phyloP scores from a whole-genome alignment of 1,140 invertebrate genomes.

The Helicoverpa zea region DNA sequence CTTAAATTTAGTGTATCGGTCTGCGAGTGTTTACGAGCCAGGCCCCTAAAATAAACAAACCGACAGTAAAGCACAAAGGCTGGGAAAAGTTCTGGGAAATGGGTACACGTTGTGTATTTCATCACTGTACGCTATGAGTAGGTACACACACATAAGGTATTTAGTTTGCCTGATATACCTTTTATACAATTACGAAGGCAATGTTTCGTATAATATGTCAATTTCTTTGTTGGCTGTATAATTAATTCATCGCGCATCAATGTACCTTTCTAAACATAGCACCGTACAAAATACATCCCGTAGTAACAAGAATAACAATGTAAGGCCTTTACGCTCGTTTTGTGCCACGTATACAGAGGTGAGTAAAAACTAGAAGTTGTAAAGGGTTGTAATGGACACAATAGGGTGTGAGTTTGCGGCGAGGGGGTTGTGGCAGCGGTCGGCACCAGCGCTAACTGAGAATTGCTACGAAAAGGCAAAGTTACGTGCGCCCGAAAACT shows the following conservation, averaged over 20 bases:
- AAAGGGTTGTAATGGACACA: constrained; percentile 67
- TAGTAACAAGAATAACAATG: constrained; percentile 25
- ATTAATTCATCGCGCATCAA: neutral
- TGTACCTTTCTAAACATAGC: constrained; percentile 24
- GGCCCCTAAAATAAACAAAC: constrained; percentile 82
- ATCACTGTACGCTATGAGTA: constrained; percentile 46
- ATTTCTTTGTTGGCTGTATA: no score
- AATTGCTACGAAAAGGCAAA: constrained; percentile 66
- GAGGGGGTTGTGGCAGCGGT: constrained; percentile 56
- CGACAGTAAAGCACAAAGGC: constrained; percentile 78
- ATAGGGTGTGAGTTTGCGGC: constrained; percentile 66
- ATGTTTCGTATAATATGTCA: neutral
- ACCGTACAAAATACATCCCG: constrained; percentile 38
- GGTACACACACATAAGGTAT: neutral
- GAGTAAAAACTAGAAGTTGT: constrained; percentile 63
- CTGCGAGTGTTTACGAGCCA: constrained; percentile 82
- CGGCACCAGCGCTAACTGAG: constrained; percentile 60
- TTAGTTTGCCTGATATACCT: neutral
- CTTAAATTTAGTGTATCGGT: constrained; percentile 82
- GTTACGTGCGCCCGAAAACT: constrained; percentile 64
- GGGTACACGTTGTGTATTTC: constrained; percentile 71
- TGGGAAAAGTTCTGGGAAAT: constrained; percentile 69
- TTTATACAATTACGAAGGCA: neutral
- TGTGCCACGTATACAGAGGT: constrained; percentile 50
- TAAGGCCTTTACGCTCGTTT: constrained; percentile 42